Evolutionary conservation across 1,140 invertebrate genomes (phyloP), one percentile per base, ranked within the genome.

Genomic region (Nixonia krombeini): DNA sequence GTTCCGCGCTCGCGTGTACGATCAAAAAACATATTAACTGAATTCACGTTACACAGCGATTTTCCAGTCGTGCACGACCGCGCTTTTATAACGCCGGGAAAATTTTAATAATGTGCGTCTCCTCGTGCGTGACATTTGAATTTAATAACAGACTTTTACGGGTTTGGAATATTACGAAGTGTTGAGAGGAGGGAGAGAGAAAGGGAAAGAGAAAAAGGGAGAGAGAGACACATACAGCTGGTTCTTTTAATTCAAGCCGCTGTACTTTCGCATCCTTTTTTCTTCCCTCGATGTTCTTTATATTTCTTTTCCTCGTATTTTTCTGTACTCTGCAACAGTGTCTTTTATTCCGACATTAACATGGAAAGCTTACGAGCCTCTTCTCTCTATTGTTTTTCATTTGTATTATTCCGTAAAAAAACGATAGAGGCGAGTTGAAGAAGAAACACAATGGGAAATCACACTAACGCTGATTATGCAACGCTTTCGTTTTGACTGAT

Each of bases 141-240:
- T 76, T 74, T 74, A 76, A 76, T 78, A 78, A 75, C 70, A 38
- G 55, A 58, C 52, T 64, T 64, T 62, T 69, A 57, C 45, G 28
- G 62, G 47, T 70, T 75, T 58, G 58, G 62, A 75, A 73, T 73
- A 76, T 72, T 65, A 65, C 58, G 35, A 12, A 57, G 29, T 10
- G 18, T 12, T 29, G 23, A 26, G 28, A 26, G 15, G 21, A 41
- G 12, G 5, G 18, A 41, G 33, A 51, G 25, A 38, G 33, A 1
- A 25, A 49, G 17, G 18, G 26, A 41, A 13, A 17, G 31, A 44
- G 29, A 52, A 38, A n/a, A n/a, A n/a, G n/a, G n/a, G n/a, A n/a
- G n/a, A 29, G 46, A 35, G 33, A 46, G 50, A 21, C 25, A 31
- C 10, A 7, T 12, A 13, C 49, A 59, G 52, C 58, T 51, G 69